Base-by-base conservation (phyloP, 2,797 vertebrate genomes). In the Poecilia gillii region DNA sequence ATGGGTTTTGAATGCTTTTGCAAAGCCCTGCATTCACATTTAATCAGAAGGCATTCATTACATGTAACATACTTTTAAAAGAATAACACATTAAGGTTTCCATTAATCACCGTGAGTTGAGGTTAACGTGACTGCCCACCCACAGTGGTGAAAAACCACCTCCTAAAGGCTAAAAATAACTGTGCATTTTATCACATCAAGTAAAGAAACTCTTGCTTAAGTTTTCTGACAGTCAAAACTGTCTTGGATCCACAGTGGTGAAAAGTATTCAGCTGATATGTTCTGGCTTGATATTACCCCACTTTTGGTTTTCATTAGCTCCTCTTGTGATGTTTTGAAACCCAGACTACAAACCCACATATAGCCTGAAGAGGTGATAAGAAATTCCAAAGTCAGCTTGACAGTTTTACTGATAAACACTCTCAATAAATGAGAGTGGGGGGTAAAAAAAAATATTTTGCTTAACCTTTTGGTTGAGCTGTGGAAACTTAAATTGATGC, bases 41-140 rank as follows among this genome's bases (percentile, higher is more conserved):
- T 55, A 90, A 87, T 90, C 90, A 92, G 87, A 84, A 83, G 83
- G 28, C 77, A 75, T 57, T 86, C 77, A 71, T 28, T 59, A 23
- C 47, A 74, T 16, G 72, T 71, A 45, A 39, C 77, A 7, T 75
- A 75, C 82, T 72, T 84, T 89, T 84, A 76, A 84, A 84, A 91
- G 81, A 57, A 82, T 55, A 84, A 79, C 79, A 79, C 28, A 23
- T 55, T 43, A 78, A 75, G 74, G 82, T 90, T 72, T 62, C 82
- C 76, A 89, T 93, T 84, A 90, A 78, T 91, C 85, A 90, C 81
- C 77, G 51, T 73, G 76, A 91, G 75, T 68, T 62, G 77, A 78
- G 66, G 79, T 84, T 84, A 88, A 86, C 76, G 75, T 85, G 53
- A 84, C 77, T 84, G 53, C 77, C 88, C 66, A 74, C 72, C 75